Base-by-base conservation (phyloP, 2,888 invertebrate genomes). In the Idaea dimidiata region DNA sequence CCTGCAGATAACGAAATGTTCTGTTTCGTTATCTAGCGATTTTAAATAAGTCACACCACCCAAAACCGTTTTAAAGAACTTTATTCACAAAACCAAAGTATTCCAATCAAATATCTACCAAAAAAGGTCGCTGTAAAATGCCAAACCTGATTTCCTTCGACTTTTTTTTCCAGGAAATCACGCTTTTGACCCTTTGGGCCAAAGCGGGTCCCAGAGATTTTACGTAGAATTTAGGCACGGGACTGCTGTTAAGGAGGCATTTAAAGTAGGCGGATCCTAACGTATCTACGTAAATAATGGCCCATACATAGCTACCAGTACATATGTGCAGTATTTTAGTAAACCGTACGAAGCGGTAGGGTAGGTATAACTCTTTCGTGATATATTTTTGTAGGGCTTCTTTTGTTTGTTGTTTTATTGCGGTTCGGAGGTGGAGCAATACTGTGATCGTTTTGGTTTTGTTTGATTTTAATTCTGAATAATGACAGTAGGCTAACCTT, bases 261-360 rank as follows among this genome's bases (percentile, higher is more conserved):
- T 75, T 74, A 70, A 76, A 76, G 66, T 71, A 63, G 70, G 43
- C 43, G 43, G 43, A 43, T 43, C 43, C 43, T 43, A 10, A 65
- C 69, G 66, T 69, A 70, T 70, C 71, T 68, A 63, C 68, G 72
- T 78, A 77, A 79, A 79, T 79, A 81, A 78, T 72, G 75, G 68
- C 59, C 18, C 53, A 68, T 70, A 72, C 72, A 66, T 60, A 58
- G 62, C 59, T 61, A 65, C 62, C 61, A 59, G 61, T 66, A 33
- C 66, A 71, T 65, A 59, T 59, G 58, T 54, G 18, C 54, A 33
- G 58, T 24, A 59, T 54, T 17, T 16, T 43, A 43, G 43, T 43
- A 10, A 43, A 8, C 43, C 43, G 43, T 10, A 43, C 43, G 55
- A 55, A 17, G 16, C 16, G 55, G 16, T 3, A 43, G 24, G 24